Evolutionary conservation across 2,113 vertebrate genomes (phyloP).

Genomic region (Osmerus mordax): DNA sequence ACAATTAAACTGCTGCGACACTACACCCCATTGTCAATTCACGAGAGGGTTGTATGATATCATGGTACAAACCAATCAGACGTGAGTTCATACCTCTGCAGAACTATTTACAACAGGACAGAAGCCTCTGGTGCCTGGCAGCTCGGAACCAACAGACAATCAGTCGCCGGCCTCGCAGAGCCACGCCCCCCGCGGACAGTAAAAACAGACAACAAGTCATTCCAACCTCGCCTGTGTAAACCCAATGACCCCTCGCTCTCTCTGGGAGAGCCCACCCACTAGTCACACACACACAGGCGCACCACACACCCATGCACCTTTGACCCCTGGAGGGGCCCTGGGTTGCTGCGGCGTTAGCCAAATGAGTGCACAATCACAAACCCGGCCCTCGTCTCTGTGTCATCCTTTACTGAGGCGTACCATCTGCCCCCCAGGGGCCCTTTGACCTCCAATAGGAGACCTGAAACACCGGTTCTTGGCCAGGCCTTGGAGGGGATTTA

Average conservation of each 20-base stretch:
- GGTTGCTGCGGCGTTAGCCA: neutral
- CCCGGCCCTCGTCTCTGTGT: neutral
- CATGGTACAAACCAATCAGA: neutral
- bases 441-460: slow-evolving; percentile 7
- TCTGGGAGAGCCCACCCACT: neutral
- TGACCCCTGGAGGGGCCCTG: slow-evolving; percentile 4
- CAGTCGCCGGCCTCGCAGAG: neutral
- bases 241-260: slow-evolving; percentile 2
- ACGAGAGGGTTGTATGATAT: neutral
- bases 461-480: neutral
- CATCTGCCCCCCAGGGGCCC: slow-evolving; percentile 4
- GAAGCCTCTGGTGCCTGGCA: neutral
- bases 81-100: neutral
- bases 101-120: neutral
- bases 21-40: too few relatives aligned
- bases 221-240: neutral
- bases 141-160: neutral
- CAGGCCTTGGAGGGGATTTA: neutral
- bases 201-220: neutral
- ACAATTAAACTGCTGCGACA: too few relatives aligned
- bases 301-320: slow-evolving; percentile 1
- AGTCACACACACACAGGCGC: neutral
- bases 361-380: slow-evolving; percentile 18
- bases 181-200: neutral
- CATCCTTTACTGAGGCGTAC: neutral